Base-by-base conservation (phyloP, 64 coral and sea anemone species). In the Astreopora myriophthalma region DNA sequence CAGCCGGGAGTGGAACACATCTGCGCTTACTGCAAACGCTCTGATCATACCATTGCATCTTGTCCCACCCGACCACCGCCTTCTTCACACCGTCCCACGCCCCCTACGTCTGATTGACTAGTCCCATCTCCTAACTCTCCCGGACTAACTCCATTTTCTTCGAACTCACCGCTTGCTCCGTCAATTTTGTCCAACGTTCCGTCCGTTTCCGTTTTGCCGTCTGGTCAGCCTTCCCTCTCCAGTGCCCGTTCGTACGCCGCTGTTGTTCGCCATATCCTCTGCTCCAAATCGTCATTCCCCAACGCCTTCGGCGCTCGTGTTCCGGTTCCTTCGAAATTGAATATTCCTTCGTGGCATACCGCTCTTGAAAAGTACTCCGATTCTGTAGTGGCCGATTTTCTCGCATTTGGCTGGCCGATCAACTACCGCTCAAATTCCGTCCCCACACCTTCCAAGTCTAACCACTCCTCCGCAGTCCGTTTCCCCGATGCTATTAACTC, bases 341-440 rank as follows among this genome's bases (percentile, higher is more conserved):
- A 83, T 29, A 83, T 60, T 84, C 55, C 79, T 62, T 48, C 34
- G 1, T 64, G 79, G 79, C 3, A 58, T 30, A 23, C 55, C 17
- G 17, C 19, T 48, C 55, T 84, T 6, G 55, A 55, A 33, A 29
- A 84, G 8, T 84, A 84, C 79, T 35, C 55, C n/a, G 52, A 84
- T 37, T 62, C 48, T 62, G 55, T 48, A 8, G 79, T 84, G 22
- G 46, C 63, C 32, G 25, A 67, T 67, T 67, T 67, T 25, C 63
- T 67, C 5, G 22, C 63, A 20, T 67, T 67, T 67, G 63, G 63
- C 7, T 67, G 84, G 84, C 84, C 34, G 6, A 71, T 86, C 34
- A 86, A 86, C 34, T 71, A 69, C 63, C 35, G 20, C 20, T 48
- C 36, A 13, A n/a, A 35, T 16, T 8, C 31, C 22, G 4, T 36